Evolutionary conservation across 2,797 vertebrate species (phyloP), one percentile per base, ranked within the genome.

Genomic region (Serranus cabrilla): DNA sequence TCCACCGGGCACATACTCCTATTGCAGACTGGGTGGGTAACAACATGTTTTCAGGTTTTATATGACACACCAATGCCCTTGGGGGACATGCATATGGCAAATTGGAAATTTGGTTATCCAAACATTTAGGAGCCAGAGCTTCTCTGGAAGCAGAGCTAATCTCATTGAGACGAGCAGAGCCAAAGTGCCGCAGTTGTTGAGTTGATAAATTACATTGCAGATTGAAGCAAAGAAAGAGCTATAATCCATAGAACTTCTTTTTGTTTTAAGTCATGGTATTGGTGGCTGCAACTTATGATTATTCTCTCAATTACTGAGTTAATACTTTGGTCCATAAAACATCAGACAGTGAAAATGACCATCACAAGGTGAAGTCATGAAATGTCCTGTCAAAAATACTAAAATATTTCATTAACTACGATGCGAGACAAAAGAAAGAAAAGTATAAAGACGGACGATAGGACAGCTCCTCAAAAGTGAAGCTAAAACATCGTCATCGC

Each of bases 21-120:
- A 72, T 71, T 63, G 61, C 76, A 64, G 83, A 65, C 43, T 67
- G 56, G 72, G 71, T 39, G 58, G 77, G 83, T 70, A 67, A 83
- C 52, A 66, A 61, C 71, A 65, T 60, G 76, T 76, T 76, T 68
- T 70, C 56, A 16, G 73, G 69, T 77, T 88, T 85, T 74, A 45
- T 76, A 78, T 68, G 80, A 85, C 65, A 74, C 67, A 76, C 55
- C n/a, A 1, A 2, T 42, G 23, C 39, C 61, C 62, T 60, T 9
- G 21, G 67, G n/a, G 80, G 72, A 76, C 55, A 52, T 37, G 60
- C 50, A 85, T 62, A 77, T 76, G 65, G 71, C 47, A 81, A 89
- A 88, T 77, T 87, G 87, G 76, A 87, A 89, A 91, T 86, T 11
- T 68, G 60, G 63, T 89, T 88, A 88, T 59, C 59, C 63, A 69